A percentile compares a stretch with the other conserved stretches of the same genome.
Evolutionary conservation across 1,140 invertebrate species (phyloP).

Genomic region (Polypedilum pembai): DNA sequence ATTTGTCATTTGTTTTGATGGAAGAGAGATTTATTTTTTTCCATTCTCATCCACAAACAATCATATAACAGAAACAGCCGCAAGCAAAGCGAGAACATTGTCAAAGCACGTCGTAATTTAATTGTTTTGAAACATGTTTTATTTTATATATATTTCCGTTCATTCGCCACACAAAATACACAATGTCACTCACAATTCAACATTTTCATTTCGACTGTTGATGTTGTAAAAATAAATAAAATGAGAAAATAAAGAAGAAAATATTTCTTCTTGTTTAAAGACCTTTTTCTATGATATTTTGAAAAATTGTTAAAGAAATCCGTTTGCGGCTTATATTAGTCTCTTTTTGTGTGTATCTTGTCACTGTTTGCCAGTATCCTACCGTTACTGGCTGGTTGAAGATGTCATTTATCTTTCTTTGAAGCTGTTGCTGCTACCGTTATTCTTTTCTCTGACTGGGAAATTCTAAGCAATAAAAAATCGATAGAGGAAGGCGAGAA

Average conservation of each 20-base stretch:
- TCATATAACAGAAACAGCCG: background rate
- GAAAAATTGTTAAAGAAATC: conserved; percentile 6
- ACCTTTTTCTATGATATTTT: too few species aligned
- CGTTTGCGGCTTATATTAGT: background rate
- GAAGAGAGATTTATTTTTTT: background rate
- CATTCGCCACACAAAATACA: background rate
- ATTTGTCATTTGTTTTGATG: background rate
- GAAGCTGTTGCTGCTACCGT: too few species aligned
- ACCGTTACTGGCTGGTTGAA: too few species aligned
- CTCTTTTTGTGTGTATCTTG: background rate
- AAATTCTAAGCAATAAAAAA: too few species aligned
- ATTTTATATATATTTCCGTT: background rate
- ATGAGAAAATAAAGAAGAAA: too few species aligned
- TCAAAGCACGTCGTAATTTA: conserved; percentile 17
- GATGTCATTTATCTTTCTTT: too few species aligned
- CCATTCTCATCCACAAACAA: background rate
- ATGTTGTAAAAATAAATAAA: too few species aligned
- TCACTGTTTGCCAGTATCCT: too few species aligned
- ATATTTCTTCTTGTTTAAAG: too few species aligned
- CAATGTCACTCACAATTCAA: background rate
- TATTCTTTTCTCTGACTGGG: too few species aligned
- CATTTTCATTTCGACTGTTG: too few species aligned
- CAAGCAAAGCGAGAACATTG: background rate
- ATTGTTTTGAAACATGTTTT: background rate
- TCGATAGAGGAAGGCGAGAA: too few species aligned